phyloP scores from a whole-genome alignment of 2,797 vertebrate genomes.

The Chaetodon trifasciatus region DNA sequence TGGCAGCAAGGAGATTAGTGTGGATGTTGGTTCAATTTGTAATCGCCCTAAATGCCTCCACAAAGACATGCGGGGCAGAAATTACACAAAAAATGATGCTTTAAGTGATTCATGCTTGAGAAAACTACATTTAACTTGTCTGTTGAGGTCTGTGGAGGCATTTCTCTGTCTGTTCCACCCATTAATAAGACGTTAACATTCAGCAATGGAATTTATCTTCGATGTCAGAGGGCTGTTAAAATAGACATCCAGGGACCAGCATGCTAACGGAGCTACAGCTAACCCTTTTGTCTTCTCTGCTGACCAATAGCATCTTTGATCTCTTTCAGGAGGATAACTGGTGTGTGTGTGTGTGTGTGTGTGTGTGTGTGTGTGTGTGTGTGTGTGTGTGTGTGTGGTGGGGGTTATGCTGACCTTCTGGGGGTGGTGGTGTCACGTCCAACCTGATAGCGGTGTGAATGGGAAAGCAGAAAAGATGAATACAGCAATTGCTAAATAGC shows the following conservation, averaged over 20 bases:
- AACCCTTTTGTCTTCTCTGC: conserved; percentile 74
- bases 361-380: conserved; percentile 49
- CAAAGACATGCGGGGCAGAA: conserved; percentile 29
- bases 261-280: conserved; percentile 65
- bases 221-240: conserved; percentile 69
- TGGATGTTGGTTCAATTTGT: conserved; percentile 43
- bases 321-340: conserved; percentile 71
- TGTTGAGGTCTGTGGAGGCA: conserved; percentile 29
- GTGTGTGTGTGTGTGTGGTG: conserved; percentile 45
- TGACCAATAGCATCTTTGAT: conserved; percentile 84
- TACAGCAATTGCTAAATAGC: conserved; percentile 83
- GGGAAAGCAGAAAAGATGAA: conserved; percentile 80
- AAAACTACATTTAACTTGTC: conserved; percentile 36
- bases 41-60: conserved; percentile 38
- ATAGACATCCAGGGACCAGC: conserved; percentile 71
- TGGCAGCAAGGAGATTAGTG: conserved; percentile 54
- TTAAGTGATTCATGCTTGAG: conserved; percentile 55
- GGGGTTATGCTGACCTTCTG: conserved; percentile 65
- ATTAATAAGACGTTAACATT: conserved; percentile 69
- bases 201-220: conserved; percentile 60
- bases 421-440: conserved; percentile 65
- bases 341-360: conserved; percentile 36
- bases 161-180: conserved; percentile 52
- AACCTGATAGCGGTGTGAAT: conserved; percentile 82
- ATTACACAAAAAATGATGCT: conserved; percentile 20